phyloP scores from a whole-genome alignment of 2,797 vertebrate species.

The Eospalax fontanierii region DNA sequence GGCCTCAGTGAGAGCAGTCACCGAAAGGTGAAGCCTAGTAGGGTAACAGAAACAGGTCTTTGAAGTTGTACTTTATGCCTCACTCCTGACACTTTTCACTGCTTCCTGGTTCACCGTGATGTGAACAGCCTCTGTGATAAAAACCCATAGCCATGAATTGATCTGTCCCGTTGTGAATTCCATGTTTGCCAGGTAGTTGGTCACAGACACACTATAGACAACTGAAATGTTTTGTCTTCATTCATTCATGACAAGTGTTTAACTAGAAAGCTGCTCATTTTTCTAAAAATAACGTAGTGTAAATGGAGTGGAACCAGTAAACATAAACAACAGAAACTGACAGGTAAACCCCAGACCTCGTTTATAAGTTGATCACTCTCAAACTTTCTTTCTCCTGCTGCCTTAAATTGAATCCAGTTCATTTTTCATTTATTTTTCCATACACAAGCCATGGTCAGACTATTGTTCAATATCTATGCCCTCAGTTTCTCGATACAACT shows the following conservation, averaged over 20 bases:
- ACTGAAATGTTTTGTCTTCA: neutral
- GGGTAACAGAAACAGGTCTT: neutral
- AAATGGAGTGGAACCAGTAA: neutral
- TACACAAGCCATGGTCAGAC: neutral
- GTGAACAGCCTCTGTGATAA: neutral
- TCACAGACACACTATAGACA: neutral
- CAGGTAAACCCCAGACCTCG: neutral
- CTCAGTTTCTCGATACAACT: neutral
- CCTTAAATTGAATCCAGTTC: neutral
- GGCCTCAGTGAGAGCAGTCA: no score
- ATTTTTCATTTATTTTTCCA: constrained; percentile 36
- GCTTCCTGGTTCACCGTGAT: neutral
- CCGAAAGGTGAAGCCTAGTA: neutral
- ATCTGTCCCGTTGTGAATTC: neutral
- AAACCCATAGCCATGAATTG: neutral
- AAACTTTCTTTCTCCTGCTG: neutral
- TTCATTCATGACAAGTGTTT: neutral
- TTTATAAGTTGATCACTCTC: neutral
- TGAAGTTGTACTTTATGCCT: neutral
- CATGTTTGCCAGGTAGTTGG: neutral
- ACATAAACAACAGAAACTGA: neutral
- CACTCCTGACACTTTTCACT: neutral
- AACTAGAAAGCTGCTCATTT: neutral
- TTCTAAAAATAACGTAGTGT: neutral
- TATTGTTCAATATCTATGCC: neutral